Base-by-base conservation (phyloP, 2,113 vertebrate genomes). In the Pelecanus crispus region DNA sequence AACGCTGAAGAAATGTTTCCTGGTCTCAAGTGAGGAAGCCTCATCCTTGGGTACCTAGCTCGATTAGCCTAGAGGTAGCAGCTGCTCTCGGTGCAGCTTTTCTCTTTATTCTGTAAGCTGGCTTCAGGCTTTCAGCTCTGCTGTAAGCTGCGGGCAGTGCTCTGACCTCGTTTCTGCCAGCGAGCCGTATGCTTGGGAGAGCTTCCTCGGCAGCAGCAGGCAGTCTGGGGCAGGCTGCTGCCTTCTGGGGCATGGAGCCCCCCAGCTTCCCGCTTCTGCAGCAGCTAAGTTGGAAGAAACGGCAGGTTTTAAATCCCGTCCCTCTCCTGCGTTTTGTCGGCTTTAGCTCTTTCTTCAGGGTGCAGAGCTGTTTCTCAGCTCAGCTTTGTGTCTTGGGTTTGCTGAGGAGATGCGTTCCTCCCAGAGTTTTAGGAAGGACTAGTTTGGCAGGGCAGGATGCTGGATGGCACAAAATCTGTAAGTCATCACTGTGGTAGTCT, bases 81-180 rank as follows among this genome's bases (percentile, higher is more conserved):
- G 96, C 97, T 97, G 91, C 78, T 95, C 80, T 58, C 5, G 2
- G 79, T 59, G 28, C 83, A 63, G 90, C 77, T 95, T 88, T 94
- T 91, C 55, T 72, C 90, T 95, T 90, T 88, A 59, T 90, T 95
- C 92, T 66, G 28, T 84, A 90, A 89, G 88, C 97, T 83, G 84
- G 70, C 74, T 77, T 65, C 55, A 29, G 91, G 95, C 81, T 94
- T 83, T 86, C 58, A 31, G 92, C 86, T 71, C 78, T 12, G 29
- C 90, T 71, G 36, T 93, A 80, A 92, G 93, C 62, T 63, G 80
- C 17, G 36, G 94, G 95, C 96, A 85, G 72, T 42, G 85, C 88
- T 47, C 77, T 92, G 74, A 94, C 97, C 96, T 93, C 81, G 6
- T 86, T 96, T 94, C 58, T 42, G 40, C 83, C n/a, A 79, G 79